A percentile compares a stretch with the other conserved stretches of the same genome.
phyloP scores from a whole-genome alignment of 2,888 invertebrate genomes.

The Teleiodes luculella region DNA sequence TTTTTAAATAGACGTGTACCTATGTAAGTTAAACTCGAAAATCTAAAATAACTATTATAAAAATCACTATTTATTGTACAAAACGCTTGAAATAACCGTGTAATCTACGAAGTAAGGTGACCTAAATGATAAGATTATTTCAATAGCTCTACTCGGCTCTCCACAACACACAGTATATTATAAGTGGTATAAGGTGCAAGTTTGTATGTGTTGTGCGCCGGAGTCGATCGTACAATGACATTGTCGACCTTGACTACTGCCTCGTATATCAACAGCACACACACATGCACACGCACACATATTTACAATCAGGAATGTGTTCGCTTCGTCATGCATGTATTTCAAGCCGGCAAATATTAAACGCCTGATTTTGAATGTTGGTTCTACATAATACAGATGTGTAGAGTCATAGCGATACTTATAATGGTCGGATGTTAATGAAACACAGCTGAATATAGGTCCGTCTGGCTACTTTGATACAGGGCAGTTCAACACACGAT shows the following conservation, averaged over 20 bases:
- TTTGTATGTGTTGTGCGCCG: slow-evolving; percentile 53
- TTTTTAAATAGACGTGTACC: no score
- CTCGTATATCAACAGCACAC: slow-evolving; percentile 53
- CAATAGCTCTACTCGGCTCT: slow-evolving; percentile 50
- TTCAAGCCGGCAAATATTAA: slow-evolving; percentile 52
- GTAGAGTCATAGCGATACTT: slow-evolving; percentile 28
- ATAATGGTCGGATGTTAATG: slow-evolving; percentile 28
- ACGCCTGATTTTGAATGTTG: slow-evolving; percentile 40
- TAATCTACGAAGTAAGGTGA: slow-evolving; percentile 76
- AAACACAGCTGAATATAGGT: slow-evolving; percentile 37
- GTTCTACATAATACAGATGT: slow-evolving; percentile 1
- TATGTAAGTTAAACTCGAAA: neutral
- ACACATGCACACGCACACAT: slow-evolving; percentile 36
- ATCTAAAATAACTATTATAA: no score
- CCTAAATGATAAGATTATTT: slow-evolving; percentile 78
- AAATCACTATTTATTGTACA: slow-evolving; percentile 8
- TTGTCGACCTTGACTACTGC: slow-evolving; percentile 75
- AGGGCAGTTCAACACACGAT: slow-evolving; percentile 75
- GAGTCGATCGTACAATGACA: slow-evolving; percentile 74
- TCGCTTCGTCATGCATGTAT: slow-evolving; percentile 57
- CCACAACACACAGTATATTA: slow-evolving; percentile 42
- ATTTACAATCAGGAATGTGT: slow-evolving; percentile 48
- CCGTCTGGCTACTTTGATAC: slow-evolving; percentile 43
- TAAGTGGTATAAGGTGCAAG: no score
- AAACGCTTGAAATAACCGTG: slow-evolving; percentile 41